These are phyloP conservation scores for Alviniconcha strummeri DNA, from an alignment of 2,888 invertebrate species.

Conservation along the genomic window DNA sequence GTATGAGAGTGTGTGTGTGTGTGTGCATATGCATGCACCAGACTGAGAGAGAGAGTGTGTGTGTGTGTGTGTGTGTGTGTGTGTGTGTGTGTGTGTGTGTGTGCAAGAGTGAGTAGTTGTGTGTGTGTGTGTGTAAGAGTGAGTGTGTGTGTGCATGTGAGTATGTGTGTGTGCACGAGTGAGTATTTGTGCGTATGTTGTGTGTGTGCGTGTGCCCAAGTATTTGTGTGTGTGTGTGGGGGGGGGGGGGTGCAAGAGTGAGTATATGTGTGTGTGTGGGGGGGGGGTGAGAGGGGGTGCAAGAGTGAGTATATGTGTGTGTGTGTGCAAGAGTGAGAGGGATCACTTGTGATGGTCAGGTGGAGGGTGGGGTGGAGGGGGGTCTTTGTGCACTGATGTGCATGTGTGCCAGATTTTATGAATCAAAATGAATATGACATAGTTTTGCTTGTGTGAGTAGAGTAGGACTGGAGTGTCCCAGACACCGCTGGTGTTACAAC, in stretches of 20 bases:
- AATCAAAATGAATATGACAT: too few species aligned
- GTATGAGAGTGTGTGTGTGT: constrained; percentile 9
- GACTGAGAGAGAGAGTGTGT: background rate
- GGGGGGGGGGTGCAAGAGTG: background rate
- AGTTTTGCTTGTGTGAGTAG: too few species aligned
- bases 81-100: background rate
- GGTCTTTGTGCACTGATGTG: too few species aligned
- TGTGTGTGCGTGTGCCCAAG: background rate
- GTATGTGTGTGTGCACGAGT: too few species aligned
- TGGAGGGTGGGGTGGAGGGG: too few species aligned
- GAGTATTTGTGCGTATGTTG: background rate
- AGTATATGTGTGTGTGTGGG: background rate
- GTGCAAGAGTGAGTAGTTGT: too few species aligned
- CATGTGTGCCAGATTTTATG: too few species aligned
- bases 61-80: background rate
- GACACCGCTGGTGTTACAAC: too few species aligned
- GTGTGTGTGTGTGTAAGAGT: too few species aligned
- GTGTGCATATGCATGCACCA: background rate
- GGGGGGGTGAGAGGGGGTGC: background rate
- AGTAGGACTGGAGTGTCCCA: too few species aligned
- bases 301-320: background rate
- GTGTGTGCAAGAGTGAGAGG: background rate
- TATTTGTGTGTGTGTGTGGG: background rate
- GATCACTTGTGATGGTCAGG: too few species aligned
- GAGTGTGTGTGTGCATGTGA: too few species aligned